These are phyloP conservation scores for Morphnarchus princeps DNA, from an alignment of 2,113 vertebrate species.

Conservation along the genomic window DNA sequence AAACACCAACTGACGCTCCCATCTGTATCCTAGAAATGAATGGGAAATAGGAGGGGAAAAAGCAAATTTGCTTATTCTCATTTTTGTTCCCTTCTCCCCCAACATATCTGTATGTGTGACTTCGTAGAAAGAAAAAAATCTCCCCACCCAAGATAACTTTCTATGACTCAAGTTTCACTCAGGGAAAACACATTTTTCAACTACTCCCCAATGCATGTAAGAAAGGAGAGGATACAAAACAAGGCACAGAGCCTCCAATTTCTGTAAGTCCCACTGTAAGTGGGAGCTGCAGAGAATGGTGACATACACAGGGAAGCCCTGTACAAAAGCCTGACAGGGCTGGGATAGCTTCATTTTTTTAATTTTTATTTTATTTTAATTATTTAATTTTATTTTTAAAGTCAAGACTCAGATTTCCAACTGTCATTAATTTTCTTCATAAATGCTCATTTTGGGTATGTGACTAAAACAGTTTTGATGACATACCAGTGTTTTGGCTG, in stretches of 20 bases:
- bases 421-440: neutral
- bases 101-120: neutral
- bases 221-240: neutral
- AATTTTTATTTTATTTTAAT: neutral
- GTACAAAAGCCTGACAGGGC: neutral
- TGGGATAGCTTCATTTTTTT: neutral
- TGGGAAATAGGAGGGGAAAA: neutral
- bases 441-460: neutral
- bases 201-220: neutral
- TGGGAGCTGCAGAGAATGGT: neutral
- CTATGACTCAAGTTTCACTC: neutral
- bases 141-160: neutral
- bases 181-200: neutral
- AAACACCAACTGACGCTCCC: conserved; percentile 98
- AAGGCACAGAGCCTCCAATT: neutral
- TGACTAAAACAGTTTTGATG: neutral
- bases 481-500: neutral
- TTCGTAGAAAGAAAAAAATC: neutral
- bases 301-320: neutral
- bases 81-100: neutral
- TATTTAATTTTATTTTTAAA: neutral
- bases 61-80: neutral
- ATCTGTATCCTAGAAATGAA: conserved; percentile 83
- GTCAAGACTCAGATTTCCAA: neutral
- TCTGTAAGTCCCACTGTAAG: neutral